Base-by-base conservation (phyloP, 1,140 invertebrate genomes). In the Mizuhopecten yessoensis region DNA sequence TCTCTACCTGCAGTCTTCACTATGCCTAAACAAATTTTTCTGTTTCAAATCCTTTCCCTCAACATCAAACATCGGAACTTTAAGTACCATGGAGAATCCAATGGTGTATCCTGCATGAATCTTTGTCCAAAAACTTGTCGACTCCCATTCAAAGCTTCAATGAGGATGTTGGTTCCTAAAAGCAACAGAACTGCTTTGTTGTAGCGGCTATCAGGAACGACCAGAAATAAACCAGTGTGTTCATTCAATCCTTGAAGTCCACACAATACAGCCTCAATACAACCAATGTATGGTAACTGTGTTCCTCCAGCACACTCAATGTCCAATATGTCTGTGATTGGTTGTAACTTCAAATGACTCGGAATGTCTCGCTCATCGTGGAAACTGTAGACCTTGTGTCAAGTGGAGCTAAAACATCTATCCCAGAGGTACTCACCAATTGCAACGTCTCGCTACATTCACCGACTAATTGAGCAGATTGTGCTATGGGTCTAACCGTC, bases 171-270 rank as follows among this genome's bases (percentile, higher is more conserved):
- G 20, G 91, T 92, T 1, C 89, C 89, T 17, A 90, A 42, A 9
- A 90, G 86, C 20, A 92, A 13, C 9, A 89, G 89, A 23, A 88
- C 57, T 9, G 86, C n/a, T 29, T n/a, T 7, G 39, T 92, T 90
- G 36, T 92, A 92, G 1, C 20, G 89, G 39, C 87, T 90, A n/a
- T 92, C 89, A 36, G 91, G 91, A 17, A 90, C 86, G 1, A 92
- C 15, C 1, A 49, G 20, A 49, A 49, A 49, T 49, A 49, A 20
- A 9, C 45, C 20, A 9, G 45, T 13, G 3, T 1, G 3, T 15
- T 49, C 45, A 2, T 49, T 10, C 3, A 49, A 15, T 49, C 45
- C 45, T 20, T 10, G 45, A 49, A 49, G 45, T 5, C 15, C 15
- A 49, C 11, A 1, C 15, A 49, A 5, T 20, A 20, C 45, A 5